phyloP scores from a whole-genome alignment of 2,797 vertebrate species.

The Diplodus sargus region DNA sequence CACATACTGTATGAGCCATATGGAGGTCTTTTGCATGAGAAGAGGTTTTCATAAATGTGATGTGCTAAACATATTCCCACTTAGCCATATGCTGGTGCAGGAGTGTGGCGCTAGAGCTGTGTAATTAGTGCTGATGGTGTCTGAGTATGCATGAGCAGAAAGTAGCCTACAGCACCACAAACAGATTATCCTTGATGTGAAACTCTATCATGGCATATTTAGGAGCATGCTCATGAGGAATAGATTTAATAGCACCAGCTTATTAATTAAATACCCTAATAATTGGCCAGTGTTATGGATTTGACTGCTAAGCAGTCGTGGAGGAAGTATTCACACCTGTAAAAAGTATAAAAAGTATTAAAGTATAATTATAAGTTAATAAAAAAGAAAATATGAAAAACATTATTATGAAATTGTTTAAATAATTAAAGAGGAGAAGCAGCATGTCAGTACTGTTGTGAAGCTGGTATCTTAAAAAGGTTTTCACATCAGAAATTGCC shows the following conservation, averaged over 20 bases:
- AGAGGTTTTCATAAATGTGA: constrained; percentile 53
- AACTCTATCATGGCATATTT: constrained; percentile 32
- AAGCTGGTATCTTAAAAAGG: no score
- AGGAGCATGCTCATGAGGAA: constrained; percentile 31
- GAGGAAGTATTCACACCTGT: no score
- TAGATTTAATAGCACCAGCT: constrained; percentile 16
- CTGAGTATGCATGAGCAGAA: constrained; percentile 47
- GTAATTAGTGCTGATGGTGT: constrained; percentile 64
- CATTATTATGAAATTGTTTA: no score
- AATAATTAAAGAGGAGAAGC: no score
- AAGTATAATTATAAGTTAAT: no score
- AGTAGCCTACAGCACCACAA: constrained; percentile 42
- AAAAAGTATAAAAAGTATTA: no score
- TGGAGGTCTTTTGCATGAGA: constrained; percentile 42
- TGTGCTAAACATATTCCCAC: constrained; percentile 65
- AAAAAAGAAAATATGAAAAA: no score
- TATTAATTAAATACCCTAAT: constrained; percentile 31
- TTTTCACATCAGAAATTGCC: no score
- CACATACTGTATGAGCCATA: constrained; percentile 54
- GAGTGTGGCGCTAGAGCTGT: constrained; percentile 31
- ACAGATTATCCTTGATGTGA: constrained; percentile 58
- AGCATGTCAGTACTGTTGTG: no score
- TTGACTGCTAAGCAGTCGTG: not conserved
- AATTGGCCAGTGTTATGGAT: constrained; percentile 22
- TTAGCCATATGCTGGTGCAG: constrained; percentile 60